A percentile compares a stretch with the other conserved stretches of the same genome.
Conservation (phyloP, 2,797 vertebrate species). For the Acanthurus lineatus region DNA sequence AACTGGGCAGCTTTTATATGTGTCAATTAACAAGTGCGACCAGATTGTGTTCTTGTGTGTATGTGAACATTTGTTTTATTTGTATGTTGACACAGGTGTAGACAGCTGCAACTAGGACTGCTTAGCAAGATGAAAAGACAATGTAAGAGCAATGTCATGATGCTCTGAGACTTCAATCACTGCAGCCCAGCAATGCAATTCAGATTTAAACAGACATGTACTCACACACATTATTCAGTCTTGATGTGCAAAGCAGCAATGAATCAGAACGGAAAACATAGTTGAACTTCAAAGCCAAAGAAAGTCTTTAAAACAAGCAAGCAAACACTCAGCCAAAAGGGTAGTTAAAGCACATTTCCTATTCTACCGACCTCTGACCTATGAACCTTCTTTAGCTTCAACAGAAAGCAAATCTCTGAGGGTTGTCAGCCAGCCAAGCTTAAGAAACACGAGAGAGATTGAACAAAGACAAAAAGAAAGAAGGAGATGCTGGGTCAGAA, state of each 20-base stretch:
- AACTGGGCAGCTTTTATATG: constrained; percentile 29
- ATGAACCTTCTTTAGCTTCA: constrained; percentile 8
- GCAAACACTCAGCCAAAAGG: constrained; percentile 28
- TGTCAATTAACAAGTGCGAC: constrained; percentile 21
- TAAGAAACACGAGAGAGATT: neutral
- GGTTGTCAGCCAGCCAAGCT: neutral
- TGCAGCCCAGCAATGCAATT: neutral
- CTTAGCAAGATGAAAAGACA: constrained; percentile 46
- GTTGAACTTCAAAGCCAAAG: constrained; percentile 40
- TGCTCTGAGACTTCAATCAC: constrained; percentile 3
- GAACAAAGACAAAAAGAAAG: neutral
- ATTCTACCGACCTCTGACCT: constrained; percentile 22
- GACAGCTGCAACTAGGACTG: constrained; percentile 20
- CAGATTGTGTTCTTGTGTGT: neutral
- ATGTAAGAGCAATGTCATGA: constrained; percentile 17
- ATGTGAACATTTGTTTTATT: neutral
- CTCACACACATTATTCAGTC: constrained; percentile 9
- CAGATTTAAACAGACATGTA: constrained; percentile 2
- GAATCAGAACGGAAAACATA: constrained; percentile 19
- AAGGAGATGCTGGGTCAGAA: neutral
- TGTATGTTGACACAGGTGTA: constrained; percentile 43
- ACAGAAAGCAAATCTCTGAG: constrained; percentile 14
- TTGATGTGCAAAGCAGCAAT: constrained; percentile 22
- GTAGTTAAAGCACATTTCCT: constrained; percentile 32
- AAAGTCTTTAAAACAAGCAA: constrained; percentile 24